Conservation (phyloP, 2,888 invertebrate species). For the Eudemis profundana region DNA sequence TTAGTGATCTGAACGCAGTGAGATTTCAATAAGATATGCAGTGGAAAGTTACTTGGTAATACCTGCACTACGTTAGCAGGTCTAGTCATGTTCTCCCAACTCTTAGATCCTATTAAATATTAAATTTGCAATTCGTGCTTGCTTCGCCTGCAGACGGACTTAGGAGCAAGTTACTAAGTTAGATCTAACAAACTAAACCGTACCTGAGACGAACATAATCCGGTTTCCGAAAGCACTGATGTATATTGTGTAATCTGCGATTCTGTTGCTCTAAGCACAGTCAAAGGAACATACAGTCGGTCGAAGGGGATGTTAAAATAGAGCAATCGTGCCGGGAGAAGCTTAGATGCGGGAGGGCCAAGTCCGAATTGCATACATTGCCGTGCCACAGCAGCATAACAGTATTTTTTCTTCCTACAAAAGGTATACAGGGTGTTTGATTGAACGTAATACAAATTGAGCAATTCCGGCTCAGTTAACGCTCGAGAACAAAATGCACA, state of each 20-base stretch:
- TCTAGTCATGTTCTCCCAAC: slow-evolving; percentile 1
- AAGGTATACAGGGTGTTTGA: too few relatives aligned
- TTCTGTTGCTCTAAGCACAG: too few relatives aligned
- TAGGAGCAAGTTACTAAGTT: background rate
- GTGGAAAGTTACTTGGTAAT: background rate
- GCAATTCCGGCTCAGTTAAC: too few relatives aligned
- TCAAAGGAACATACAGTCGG: too few relatives aligned
- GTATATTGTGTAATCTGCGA: background rate
- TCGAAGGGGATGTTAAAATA: too few relatives aligned
- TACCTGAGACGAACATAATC: background rate
- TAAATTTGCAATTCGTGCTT: background rate
- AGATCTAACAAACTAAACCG: background rate
- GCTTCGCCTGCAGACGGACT: background rate
- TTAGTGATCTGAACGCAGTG: background rate
- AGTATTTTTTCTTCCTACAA: too few relatives aligned
- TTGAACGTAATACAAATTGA: too few relatives aligned
- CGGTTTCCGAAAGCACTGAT: background rate
- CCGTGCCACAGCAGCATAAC: too few relatives aligned
- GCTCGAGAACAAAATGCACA: too few relatives aligned
- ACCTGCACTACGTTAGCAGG: background rate
- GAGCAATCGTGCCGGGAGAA: too few relatives aligned
- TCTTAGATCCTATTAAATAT: slow-evolving; percentile 3
- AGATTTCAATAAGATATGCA: background rate
- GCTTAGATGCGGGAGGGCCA: too few relatives aligned
- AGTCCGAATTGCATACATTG: too few relatives aligned